A percentile compares a stretch with the other conserved stretches of the same genome.
Evolutionary conservation across 2,113 vertebrate species (phyloP).

Genomic region (Cyprinodon brontotheroides): DNA sequence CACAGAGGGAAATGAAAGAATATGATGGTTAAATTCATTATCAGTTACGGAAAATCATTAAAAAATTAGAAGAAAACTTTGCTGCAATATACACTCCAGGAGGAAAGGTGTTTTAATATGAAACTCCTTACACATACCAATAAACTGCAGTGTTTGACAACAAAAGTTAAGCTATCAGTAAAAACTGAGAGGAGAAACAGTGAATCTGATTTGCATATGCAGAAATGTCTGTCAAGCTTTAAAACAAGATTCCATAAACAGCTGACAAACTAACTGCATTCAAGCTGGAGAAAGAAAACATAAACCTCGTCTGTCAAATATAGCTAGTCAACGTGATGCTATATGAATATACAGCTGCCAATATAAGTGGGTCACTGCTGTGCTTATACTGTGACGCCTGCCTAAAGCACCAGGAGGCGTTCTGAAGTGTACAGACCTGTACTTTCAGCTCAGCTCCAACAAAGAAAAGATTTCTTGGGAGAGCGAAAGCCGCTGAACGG

Average conservation of each 20-base stretch:
- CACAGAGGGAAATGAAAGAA: too few relatives aligned
- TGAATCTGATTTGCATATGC: neutral
- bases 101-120: neutral
- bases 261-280: neutral
- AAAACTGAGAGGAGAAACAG: neutral
- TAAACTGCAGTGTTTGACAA: neutral
- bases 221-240: neutral
- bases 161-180: neutral
- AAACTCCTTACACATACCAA: neutral
- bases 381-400: neutral
- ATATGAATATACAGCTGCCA: neutral
- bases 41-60: neutral
- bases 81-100: neutral
- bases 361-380: neutral
- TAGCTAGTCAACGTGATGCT: neutral
- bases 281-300: neutral
- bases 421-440: neutral
- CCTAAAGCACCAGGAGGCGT: neutral
- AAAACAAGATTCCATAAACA: neutral
- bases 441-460: neutral
- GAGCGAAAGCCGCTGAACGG: neutral
- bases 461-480: neutral
- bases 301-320: slow-evolving; percentile 1
- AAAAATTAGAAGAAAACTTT: neutral
- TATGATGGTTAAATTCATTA: too few relatives aligned